Percentiles rank a stretch among this genome's conserved stretches.
phyloP scores from a whole-genome alignment of 2,797 vertebrate species.

The Coluber constrictor region DNA sequence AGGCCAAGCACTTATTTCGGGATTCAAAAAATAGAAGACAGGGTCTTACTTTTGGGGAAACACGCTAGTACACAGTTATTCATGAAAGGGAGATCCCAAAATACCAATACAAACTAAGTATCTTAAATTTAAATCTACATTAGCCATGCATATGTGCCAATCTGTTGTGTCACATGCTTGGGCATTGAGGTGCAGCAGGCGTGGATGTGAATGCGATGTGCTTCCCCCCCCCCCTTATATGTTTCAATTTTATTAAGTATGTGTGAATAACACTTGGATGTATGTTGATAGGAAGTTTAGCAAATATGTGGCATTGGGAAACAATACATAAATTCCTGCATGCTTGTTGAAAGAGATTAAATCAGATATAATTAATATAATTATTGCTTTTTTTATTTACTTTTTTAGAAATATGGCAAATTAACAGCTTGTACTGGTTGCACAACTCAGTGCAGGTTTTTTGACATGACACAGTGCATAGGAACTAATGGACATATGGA shows the following conservation, averaged over 20 bases:
- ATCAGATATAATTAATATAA: slow-evolving; percentile 54
- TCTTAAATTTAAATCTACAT: background rate
- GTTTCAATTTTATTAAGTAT: background rate
- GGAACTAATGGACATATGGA: slow-evolving; percentile 87
- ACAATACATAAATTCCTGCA: slow-evolving; percentile 7
- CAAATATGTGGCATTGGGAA: background rate
- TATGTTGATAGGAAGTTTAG: background rate
- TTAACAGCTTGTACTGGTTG: slow-evolving; percentile 89
- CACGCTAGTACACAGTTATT: background rate
- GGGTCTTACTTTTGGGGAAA: no score
- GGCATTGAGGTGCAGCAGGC: no score
- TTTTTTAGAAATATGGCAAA: slow-evolving; percentile 87
- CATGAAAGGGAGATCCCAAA: background rate
- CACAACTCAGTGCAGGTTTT: slow-evolving; percentile 90
- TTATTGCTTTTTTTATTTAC: slow-evolving; percentile 60
- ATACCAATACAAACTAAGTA: background rate
- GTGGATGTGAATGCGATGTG: background rate
- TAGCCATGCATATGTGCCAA: background rate
- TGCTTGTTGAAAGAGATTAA: slow-evolving; percentile 28
- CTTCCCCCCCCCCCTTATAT: background rate
- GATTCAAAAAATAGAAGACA: no score
- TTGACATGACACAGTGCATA: slow-evolving; percentile 93
- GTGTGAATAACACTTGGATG: background rate
- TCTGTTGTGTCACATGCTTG: background rate
- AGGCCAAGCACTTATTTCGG: no score